Percentiles rank a stretch among this genome's conserved stretches.
These are phyloP conservation scores for Ips nitidus DNA, from an alignment of 1,140 invertebrate species.

Conservation along the genomic window DNA sequence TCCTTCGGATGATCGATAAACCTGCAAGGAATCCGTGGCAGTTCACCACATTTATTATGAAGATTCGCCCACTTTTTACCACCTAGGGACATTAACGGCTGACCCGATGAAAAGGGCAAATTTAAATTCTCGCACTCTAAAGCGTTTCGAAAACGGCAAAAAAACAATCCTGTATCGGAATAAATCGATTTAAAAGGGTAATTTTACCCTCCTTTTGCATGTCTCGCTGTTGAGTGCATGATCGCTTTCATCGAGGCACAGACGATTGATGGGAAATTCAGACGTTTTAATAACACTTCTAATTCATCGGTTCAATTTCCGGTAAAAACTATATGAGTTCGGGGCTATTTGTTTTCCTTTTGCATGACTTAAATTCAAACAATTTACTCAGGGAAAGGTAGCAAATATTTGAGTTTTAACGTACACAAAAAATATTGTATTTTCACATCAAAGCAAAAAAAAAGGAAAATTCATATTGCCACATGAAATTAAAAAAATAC, in stretches of 20 bases:
- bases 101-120: not conserved
- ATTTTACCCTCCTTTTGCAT: slow-evolving; percentile 31
- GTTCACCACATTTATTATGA: no score
- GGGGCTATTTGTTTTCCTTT: not conserved
- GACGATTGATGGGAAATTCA: slow-evolving; percentile 27
- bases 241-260: slow-evolving; percentile 23
- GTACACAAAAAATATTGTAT: no score
- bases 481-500: no score
- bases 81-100: no score
- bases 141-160: slow-evolving; percentile 17
- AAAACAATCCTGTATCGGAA: slow-evolving; percentile 29
- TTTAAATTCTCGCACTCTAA: slow-evolving; percentile 22
- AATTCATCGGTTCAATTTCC: slow-evolving; percentile 30
- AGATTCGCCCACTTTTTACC: no score
- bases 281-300: slow-evolving; percentile 33
- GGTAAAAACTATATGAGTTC: not conserved
- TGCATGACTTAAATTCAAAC: not conserved
- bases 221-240: slow-evolving; percentile 26
- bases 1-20: slow-evolving; percentile 15
- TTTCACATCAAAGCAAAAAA: no score
- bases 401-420: no score
- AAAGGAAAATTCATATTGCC: no score
- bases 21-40: not conserved
- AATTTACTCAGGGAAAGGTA: no score
- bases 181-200: slow-evolving; percentile 34